Conservation (phyloP, 2,888 invertebrate genomes). For the Embidobia sp. region DNA sequence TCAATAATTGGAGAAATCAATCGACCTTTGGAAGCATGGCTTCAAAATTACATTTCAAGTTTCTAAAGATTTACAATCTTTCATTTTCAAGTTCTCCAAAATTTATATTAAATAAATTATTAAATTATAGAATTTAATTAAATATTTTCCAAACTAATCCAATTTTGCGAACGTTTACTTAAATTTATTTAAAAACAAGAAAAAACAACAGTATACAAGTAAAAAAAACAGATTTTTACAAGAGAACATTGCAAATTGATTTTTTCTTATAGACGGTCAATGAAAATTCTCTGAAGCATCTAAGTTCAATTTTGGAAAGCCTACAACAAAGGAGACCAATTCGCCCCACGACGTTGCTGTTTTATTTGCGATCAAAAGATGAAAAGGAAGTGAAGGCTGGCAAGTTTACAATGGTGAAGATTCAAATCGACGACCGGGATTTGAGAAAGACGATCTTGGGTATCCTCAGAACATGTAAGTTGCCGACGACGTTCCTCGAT, state of each 20-base stretch:
- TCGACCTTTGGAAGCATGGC: too few species aligned
- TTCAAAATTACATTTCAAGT: too few species aligned
- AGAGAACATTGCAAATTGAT: not conserved
- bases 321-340: slow-evolving; percentile 86
- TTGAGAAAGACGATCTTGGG: slow-evolving; percentile 88
- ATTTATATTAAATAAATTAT: too few species aligned
- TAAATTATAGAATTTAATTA: too few species aligned
- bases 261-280: slow-evolving; percentile 42
- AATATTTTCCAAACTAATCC: too few species aligned
- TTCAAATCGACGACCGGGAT: slow-evolving; percentile 87
- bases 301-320: slow-evolving; percentile 83
- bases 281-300: slow-evolving; percentile 54
- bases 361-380: slow-evolving; percentile 89
- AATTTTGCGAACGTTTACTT: too few species aligned
- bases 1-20: too few species aligned
- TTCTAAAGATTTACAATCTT: too few species aligned
- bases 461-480: slow-evolving; percentile 90
- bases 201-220: too few species aligned
- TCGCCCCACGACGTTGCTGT: slow-evolving; percentile 86
- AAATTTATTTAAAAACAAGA: too few species aligned
- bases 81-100: too few species aligned
- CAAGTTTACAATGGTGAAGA: slow-evolving; percentile 88
- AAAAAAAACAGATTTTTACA: too few species aligned
- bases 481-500: slow-evolving; percentile 94
- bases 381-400: slow-evolving; percentile 84